Evolutionary conservation across 2,888 invertebrate species (phyloP).

Genomic region (Timema podura): DNA sequence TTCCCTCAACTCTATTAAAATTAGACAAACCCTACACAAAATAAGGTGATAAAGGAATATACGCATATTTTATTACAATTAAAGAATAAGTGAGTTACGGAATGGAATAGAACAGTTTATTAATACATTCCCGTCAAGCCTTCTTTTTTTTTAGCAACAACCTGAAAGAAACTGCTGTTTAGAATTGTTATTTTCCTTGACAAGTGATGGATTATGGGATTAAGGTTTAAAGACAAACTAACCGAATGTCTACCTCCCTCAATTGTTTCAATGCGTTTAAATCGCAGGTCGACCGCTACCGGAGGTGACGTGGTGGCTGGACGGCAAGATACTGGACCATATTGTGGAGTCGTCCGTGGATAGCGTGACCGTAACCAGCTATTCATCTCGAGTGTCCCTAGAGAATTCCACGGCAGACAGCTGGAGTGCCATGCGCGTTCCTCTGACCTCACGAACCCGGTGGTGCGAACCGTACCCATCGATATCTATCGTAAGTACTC

Average conservation of each 20-base stretch:
- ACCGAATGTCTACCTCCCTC: not conserved
- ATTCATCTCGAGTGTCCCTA: slow-evolving; percentile 64
- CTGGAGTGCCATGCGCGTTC: slow-evolving; percentile 76
- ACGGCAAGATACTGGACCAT: slow-evolving; percentile 67
- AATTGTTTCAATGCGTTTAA: slow-evolving; percentile 4
- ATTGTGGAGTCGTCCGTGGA: slow-evolving; percentile 57
- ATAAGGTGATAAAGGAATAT: no score
- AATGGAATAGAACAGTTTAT: no score
- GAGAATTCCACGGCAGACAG: slow-evolving; percentile 67
- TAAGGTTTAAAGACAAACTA: no score
- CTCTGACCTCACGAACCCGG: slow-evolving; percentile 64
- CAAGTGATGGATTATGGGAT: no score
- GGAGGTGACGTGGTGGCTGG: slow-evolving; percentile 78
- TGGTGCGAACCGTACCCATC: slow-evolving; percentile 68
- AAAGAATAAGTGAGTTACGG: no score
- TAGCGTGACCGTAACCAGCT: slow-evolving; percentile 62
- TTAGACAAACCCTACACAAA: no score
- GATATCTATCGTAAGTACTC: slow-evolving; percentile 60
- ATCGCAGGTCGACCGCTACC: slow-evolving; percentile 73
- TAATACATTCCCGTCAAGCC: no score
- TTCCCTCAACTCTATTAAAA: no score
- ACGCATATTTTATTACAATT: no score
- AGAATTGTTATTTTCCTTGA: no score
- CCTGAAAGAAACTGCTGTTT: no score
- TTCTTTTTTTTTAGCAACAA: no score